Percentiles rank a stretch among this genome's conserved stretches.
phyloP scores from a whole-genome alignment of 2,888 invertebrate genomes.

The Cepaea hortensis region DNA sequence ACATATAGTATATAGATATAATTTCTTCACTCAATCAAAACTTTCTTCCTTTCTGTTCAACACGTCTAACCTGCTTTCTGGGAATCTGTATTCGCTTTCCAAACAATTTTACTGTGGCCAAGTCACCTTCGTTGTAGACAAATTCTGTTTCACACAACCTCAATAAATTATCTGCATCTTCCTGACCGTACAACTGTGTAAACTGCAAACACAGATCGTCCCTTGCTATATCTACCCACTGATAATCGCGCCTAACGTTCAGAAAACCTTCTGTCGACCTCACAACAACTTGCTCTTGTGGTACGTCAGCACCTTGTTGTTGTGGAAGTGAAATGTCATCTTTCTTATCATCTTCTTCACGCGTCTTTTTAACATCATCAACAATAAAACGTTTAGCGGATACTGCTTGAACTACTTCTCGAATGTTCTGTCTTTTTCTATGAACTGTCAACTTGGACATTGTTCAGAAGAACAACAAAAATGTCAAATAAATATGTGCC shows the following conservation, averaged over 20 bases:
- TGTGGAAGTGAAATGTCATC: not conserved
- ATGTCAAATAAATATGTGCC: no score
- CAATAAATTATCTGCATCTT: slow-evolving; percentile 78
- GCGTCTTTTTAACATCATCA: not conserved
- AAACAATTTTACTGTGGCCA: slow-evolving; percentile 82
- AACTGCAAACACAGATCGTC: slow-evolving; percentile 82
- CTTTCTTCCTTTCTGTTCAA: not conserved
- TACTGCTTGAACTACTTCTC: no score
- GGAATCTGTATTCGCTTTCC: slow-evolving; percentile 84
- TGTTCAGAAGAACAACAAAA: no score
- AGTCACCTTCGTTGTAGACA: slow-evolving; percentile 82
- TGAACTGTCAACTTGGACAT: not conserved
- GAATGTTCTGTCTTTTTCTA: not conserved
- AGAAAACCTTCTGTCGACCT: not conserved
- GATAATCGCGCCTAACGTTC: not conserved
- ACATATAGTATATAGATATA: no score
- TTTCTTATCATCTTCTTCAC: no score
- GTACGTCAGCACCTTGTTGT: no score
- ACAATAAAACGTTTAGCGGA: not conserved
- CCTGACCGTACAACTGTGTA: slow-evolving; percentile 77
- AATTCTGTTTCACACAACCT: slow-evolving; percentile 79
- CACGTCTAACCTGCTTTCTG: slow-evolving; percentile 80
- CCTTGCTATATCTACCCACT: slow-evolving; percentile 56
- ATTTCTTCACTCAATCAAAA: not conserved
- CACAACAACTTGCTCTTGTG: no score